Conservation (phyloP, 2,888 invertebrate genomes). For the Oligia strigilis region DNA sequence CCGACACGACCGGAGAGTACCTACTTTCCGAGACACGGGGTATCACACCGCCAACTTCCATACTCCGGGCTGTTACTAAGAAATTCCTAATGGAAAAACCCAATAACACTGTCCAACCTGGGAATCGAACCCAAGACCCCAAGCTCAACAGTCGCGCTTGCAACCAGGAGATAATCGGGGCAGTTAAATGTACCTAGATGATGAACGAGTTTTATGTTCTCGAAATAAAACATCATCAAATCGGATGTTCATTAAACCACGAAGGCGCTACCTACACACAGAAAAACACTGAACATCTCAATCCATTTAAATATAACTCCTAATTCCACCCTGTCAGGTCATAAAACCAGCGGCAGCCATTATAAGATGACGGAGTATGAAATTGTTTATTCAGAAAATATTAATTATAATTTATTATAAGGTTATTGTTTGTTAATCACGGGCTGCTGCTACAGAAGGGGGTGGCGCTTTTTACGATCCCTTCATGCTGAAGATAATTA, state of each 20-base stretch:
- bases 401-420: slow-evolving; percentile 77
- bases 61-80: not conserved
- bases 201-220: no score
- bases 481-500: slow-evolving; percentile 74
- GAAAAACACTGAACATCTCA: slow-evolving; percentile 12
- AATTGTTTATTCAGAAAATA: slow-evolving; percentile 73
- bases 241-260: not conserved
- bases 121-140: not conserved
- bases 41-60: not conserved
- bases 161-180: not conserved
- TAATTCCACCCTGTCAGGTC: slow-evolving; percentile 34
- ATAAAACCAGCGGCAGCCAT: slow-evolving; percentile 53
- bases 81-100: not conserved
- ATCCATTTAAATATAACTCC: slow-evolving; percentile 27
- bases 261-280: not conserved
- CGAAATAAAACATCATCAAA: not conserved
- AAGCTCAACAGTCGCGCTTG: not conserved
- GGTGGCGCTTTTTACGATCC: slow-evolving; percentile 69
- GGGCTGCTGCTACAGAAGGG: slow-evolving; percentile 59
- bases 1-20: not conserved
- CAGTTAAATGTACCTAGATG: not conserved
- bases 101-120: not conserved
- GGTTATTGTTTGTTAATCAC: slow-evolving; percentile 82
- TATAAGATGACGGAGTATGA: slow-evolving; percentile 57
- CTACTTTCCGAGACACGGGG: not conserved